Conservation (phyloP, 2,888 invertebrate species). For the Camptogramma bilineatum region DNA sequence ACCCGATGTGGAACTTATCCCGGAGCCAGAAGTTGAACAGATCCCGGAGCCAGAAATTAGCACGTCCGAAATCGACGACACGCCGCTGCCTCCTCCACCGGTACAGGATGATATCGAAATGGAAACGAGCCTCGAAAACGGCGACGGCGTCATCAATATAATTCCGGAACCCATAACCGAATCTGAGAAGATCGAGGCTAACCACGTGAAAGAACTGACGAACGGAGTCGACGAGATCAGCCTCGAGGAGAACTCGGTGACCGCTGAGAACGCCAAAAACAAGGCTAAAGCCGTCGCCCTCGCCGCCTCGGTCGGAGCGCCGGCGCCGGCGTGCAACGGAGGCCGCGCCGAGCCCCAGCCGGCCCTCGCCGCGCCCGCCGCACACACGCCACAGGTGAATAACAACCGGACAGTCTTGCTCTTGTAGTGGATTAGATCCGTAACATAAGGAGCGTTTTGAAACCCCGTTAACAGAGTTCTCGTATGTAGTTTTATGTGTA, state of each 20-base stretch:
- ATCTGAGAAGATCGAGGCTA: conserved; percentile 38
- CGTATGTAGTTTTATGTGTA: conserved; percentile 78
- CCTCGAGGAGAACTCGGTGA: conserved; percentile 47
- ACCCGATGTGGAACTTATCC: conserved; percentile 22
- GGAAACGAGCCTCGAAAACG: conserved; percentile 41
- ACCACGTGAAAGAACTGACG: conserved; percentile 44
- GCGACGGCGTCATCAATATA: conserved; percentile 39
- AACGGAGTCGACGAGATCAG: conserved; percentile 43
- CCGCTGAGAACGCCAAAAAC: conserved; percentile 56
- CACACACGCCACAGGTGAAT: conserved; percentile 73
- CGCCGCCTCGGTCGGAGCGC: conserved; percentile 44
- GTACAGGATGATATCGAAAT: conserved; percentile 48
- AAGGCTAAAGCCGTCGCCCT: conserved; percentile 51
- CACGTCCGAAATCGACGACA: conserved; percentile 47
- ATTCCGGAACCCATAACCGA: conserved; percentile 42
- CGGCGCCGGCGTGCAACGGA: conserved; percentile 61
- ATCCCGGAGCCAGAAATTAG: conserved; percentile 31
- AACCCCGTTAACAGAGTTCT: conserved; percentile 69
- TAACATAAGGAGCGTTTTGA: conserved; percentile 67
- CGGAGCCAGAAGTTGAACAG: conserved; percentile 24
- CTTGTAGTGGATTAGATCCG: conserved; percentile 79
- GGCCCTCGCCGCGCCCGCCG: conserved; percentile 44
- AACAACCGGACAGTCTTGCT: conserved; percentile 68
- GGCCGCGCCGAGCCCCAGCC: conserved; percentile 43
- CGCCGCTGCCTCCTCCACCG: conserved; percentile 61